Percentiles rank a stretch among this genome's conserved stretches.
Evolutionary conservation across 2,113 vertebrate genomes (phyloP).

Genomic region (Mola mola): DNA sequence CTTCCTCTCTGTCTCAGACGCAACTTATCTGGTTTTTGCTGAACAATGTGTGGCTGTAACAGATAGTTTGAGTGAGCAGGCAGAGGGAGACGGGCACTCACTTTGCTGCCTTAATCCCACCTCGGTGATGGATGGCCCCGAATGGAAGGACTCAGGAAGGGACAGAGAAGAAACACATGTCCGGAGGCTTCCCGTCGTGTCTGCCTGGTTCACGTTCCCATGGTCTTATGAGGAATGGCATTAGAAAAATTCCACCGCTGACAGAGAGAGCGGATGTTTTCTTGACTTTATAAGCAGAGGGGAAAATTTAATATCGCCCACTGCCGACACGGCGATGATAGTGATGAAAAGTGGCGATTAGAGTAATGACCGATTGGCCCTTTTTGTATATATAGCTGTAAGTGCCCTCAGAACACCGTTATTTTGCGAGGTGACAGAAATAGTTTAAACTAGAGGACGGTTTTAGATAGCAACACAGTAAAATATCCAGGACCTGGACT

Average conservation of each 20-base stretch:
- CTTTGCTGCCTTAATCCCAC: slow-evolving; percentile 22
- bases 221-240: slow-evolving; percentile 17
- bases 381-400: too few species aligned
- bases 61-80: slow-evolving; percentile 9
- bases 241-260: slow-evolving; percentile 40
- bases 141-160: slow-evolving; percentile 54
- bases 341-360: too few species aligned
- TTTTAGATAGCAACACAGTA: too few species aligned
- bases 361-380: too few species aligned
- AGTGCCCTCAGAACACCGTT: too few species aligned
- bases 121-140: slow-evolving; percentile 25
- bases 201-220: slow-evolving; percentile 39
- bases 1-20: not conserved
- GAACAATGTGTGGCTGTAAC: not conserved
- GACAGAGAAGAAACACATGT: slow-evolving; percentile 18
- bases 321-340: not conserved
- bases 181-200: slow-evolving; percentile 20
- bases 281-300: not conserved
- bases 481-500: too few species aligned
- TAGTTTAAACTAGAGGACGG: too few species aligned
- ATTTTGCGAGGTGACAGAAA: too few species aligned
- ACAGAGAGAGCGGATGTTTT: slow-evolving; percentile 33
- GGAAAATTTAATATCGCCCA: slow-evolving; percentile 11
- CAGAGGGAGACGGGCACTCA: slow-evolving; percentile 7
- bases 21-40: slow-evolving; percentile 13